phyloP scores from a whole-genome alignment of 2,888 invertebrate species.

The Rhingia campestris region DNA sequence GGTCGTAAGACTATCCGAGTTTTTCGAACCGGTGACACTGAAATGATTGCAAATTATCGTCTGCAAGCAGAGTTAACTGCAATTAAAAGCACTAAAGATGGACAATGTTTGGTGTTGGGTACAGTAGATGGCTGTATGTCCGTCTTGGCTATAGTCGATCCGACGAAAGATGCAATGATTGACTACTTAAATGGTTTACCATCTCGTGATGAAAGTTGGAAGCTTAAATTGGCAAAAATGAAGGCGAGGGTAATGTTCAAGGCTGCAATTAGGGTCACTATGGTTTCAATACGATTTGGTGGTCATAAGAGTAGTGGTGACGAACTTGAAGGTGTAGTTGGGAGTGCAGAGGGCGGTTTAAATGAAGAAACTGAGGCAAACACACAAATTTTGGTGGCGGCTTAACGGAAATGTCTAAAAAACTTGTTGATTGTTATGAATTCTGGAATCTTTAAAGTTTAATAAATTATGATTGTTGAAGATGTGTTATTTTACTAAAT shows the following conservation, averaged over 20 bases:
- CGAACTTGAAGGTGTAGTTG: background rate
- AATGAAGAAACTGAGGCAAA: conserved; percentile 20
- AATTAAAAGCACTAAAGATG: conserved; percentile 90
- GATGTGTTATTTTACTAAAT: background rate
- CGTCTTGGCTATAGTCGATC: conserved; percentile 91
- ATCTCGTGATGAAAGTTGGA: conserved; percentile 88
- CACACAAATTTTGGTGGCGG: conserved; percentile 38
- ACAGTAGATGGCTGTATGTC: conserved; percentile 97
- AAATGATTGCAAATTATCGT: conserved; percentile 95
- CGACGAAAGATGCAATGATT: conserved; percentile 86
- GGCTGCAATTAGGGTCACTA: conserved; percentile 87
- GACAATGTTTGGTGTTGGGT: conserved; percentile 92
- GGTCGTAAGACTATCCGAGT: conserved; percentile 96
- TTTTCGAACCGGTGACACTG: conserved; percentile 94
- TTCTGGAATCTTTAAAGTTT: background rate
- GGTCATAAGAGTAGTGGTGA: conserved; percentile 67
- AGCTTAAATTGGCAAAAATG: conserved; percentile 87
- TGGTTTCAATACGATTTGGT: conserved; percentile 82
- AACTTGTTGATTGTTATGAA: conserved; percentile 22
- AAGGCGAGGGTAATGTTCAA: conserved; percentile 87
- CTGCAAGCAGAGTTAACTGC: conserved; percentile 95
- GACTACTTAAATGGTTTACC: conserved; percentile 87
- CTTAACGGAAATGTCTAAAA: conserved; percentile 15
- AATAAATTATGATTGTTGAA: conserved; percentile 18
- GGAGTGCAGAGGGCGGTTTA: background rate